These are phyloP conservation scores for Colinus virginianus DNA, from an alignment of 2,113 vertebrate species.

Conservation along the genomic window DNA sequence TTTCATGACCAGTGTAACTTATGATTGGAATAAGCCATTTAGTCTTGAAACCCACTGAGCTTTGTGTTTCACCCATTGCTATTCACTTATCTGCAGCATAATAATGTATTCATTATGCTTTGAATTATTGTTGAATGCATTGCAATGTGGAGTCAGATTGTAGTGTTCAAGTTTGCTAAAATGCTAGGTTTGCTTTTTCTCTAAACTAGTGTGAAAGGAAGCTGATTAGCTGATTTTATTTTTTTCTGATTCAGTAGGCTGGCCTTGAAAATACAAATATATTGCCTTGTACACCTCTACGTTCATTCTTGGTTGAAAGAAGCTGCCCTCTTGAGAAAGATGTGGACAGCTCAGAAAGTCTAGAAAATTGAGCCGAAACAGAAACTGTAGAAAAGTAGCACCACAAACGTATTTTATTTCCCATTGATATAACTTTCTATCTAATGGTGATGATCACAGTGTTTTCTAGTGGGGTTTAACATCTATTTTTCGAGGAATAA, in stretches of 20 bases:
- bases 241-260: neutral
- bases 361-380: neutral
- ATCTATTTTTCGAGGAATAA: conserved; percentile 56
- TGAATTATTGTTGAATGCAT: neutral
- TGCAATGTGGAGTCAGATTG: neutral
- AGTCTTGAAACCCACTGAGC: neutral
- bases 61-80: neutral
- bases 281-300: neutral
- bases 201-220: neutral
- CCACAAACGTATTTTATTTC: conserved; percentile 36
- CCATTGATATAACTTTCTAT: conserved; percentile 36
- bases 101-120: neutral
- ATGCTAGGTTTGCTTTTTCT: neutral
- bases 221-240: neutral
- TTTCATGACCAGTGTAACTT: neutral
- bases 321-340: neutral
- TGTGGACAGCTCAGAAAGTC: neutral
- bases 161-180: neutral
- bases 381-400: neutral
- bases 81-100: neutral
- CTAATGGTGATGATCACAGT: neutral
- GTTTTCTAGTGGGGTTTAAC: conserved; percentile 46
- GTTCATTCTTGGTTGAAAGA: neutral
- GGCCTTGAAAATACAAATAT: neutral
- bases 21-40: neutral